Evolutionary conservation across 2,113 vertebrate species (phyloP).

Genomic region (Polyodon spathula): DNA sequence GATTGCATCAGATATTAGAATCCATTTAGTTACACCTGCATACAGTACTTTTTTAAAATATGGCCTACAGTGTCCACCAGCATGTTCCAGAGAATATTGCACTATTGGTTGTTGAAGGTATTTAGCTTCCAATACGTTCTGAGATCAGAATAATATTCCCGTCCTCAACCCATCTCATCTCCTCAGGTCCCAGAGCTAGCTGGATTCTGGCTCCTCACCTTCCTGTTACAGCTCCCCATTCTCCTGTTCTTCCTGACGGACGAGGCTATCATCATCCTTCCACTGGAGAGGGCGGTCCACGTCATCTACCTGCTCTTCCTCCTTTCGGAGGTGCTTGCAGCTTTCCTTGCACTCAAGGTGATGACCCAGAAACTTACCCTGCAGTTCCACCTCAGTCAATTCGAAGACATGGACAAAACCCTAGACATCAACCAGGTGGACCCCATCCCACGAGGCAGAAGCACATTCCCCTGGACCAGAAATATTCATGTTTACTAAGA

Average conservation of each 20-base stretch:
- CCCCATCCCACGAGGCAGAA: slow-evolving; percentile 30
- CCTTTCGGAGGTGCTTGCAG: slow-evolving; percentile 42
- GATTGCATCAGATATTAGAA: too few relatives aligned
- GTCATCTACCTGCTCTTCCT: slow-evolving; percentile 59
- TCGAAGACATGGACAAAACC: slow-evolving; percentile 28
- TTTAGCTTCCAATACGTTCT: too few relatives aligned
- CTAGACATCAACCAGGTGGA: slow-evolving; percentile 27
- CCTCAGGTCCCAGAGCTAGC: slow-evolving; percentile 70
- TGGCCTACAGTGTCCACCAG: too few relatives aligned
- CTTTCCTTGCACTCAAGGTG: slow-evolving; percentile 51
- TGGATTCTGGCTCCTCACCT: slow-evolving; percentile 70
- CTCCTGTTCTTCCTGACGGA: slow-evolving; percentile 72
- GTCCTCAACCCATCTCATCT: too few relatives aligned
- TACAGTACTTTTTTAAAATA: too few relatives aligned
- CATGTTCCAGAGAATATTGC: too few relatives aligned
- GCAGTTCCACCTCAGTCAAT: slow-evolving; percentile 59
- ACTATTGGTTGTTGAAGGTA: too few relatives aligned
- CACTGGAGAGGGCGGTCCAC: slow-evolving; percentile 59
- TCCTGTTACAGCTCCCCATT: slow-evolving; percentile 70
- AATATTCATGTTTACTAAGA: slow-evolving; percentile 18
- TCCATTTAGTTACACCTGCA: too few relatives aligned
- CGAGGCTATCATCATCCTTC: slow-evolving; percentile 49
- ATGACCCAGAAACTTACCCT: slow-evolving; percentile 60
- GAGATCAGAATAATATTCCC: too few relatives aligned
- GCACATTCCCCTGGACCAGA: slow-evolving; percentile 29